Evolutionary conservation across 2,888 invertebrate species (phyloP), one percentile per base, ranked within the genome.

Genomic region (Temnothorax rugatulus): DNA sequence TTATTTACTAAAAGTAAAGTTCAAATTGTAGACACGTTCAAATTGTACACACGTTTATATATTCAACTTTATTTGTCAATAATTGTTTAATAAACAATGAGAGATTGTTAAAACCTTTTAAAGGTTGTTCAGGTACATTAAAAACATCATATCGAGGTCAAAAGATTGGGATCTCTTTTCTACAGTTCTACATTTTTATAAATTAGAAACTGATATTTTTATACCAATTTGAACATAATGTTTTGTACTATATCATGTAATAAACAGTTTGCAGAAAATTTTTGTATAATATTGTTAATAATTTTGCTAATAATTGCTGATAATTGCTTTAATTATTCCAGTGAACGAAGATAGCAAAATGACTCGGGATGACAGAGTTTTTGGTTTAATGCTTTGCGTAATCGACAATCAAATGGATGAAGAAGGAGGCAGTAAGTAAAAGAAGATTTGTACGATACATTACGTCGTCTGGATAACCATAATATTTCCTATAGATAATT

Each of bases 381-480:
- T 34, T 8, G 74, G 47, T 15, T 9, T 75, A 8, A 15, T 47
- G 2, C 0, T 47, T 34, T 75, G 74, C 9, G 0, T 47, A 11
- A 1, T 0, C 1, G 0, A 0, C 21, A 2, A 0, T 18, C 21
- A 29, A 5, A n/a, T 4, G 8, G 11, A 7, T 11, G n/a, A 2
- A n/a, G 25, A 25, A 4, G 2, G 2, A n/a, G 25, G 18, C 8
- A 4, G 1, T 21, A 47, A 5, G 47, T 59, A 61, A 47, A 34
- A 61, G 15, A 54, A 25, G 9, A 34, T 61, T 61, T 18, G n/a
- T 47, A 29, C 15, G 5, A 44, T 5, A 25, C 4, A 13, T 44
- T 25, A 57, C 3, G n/a, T 47, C 9, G 41, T 57, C 18, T 41
- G 13, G 1, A 59, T 57, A 34, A 34, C 34, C 11, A 2, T 2